Evolutionary conservation across 2,113 vertebrate species (phyloP), one percentile per base, ranked within the genome.

Genomic region (Stegostoma tigrinum): DNA sequence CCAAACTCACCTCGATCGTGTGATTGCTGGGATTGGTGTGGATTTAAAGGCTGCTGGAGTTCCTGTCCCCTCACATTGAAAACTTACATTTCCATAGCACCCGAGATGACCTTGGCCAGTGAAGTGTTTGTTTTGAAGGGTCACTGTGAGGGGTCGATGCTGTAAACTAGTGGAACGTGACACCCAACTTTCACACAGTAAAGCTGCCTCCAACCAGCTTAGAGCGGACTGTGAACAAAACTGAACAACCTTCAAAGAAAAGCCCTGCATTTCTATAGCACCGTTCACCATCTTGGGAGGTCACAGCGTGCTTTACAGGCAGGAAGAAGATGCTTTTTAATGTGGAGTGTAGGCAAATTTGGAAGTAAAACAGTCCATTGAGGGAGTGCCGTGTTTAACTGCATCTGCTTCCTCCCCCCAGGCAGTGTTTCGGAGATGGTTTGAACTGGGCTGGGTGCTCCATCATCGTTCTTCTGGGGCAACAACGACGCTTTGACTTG

Each of bases 371-470:
- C 30, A 83, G 38, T 5, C 1, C 0, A 23, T 19, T 83, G 80
- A 15, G 42, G 80, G 78, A 83, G 38, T 90, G 48, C 52, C 0
- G 19, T 61, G 24, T n/a, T 90, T 90, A 1, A 61, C 52, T 90
- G 45, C 34, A 3, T 61, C 12, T 90, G 87, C 1, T 90, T 61
- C 12, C 38, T 23, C 85, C 72, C 72, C 75, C 14, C 66, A 99
- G 99, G 97, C 99, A 99, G 96, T 99, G 99, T 96, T 99, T 99
- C 83, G 99, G 99, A 15, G 99, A 99, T 0, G 99, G 99, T 91
- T 97, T 99, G 97, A 99, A 99, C 97, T 99, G 99, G 99, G 99
- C 99, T 0, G 99, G 99, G 96, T 99, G 99, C 96, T 98, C 99
- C 96, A 98, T 99, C 96, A 99, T 99, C 0, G 99, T 99, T 95